Base-by-base conservation (phyloP, 2,888 invertebrate species). In the Orthosia incerta region DNA sequence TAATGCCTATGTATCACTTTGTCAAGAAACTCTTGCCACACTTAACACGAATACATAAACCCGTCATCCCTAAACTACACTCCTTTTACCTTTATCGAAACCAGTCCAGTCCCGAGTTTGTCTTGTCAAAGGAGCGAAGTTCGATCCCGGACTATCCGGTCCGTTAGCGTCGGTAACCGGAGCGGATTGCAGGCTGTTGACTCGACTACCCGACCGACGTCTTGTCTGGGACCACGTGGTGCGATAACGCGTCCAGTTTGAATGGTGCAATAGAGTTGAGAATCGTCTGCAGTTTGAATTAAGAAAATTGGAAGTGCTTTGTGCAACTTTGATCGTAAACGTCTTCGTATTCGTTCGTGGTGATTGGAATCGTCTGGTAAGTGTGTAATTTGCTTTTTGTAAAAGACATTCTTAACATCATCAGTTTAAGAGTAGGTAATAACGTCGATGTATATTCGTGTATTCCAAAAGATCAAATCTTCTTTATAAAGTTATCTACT, bases 171-270 rank as follows among this genome's bases (percentile, higher is more conserved):
- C 55, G 45, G 80, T 72, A 83, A 82, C 71, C 62, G 45, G 69
- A 74, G 60, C 61, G 67, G 57, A 65, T 62, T 53, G 64, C 50
- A 80, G 73, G 74, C 61, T 74, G 68, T 76, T 66, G 65, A 64
- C 79, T 71, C 60, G 61, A 56, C 39, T 15, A n/a, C 9, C 15
- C 26, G 20, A 20, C 15, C 26, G 20, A 20, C 26, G 20, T 12
- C 71, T 60, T n/a, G 15, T 45, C 18, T 4, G 7, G 4, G 59
- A 46, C 68, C 82, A 65, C 82, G 64, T 78, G 59, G 59, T 26
- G 15, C 57, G 13, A 45, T 60, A 59, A 66, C 13, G 26, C 50
- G 23, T 56, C 53, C 60, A 46, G 59, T 76, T 60, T 23, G 48
- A 67, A 31, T 50, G 23, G 11, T n/a, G 51, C n/a, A 13, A 55